Percentiles rank a stretch among this genome's conserved stretches.
phyloP scores from a whole-genome alignment of 2,888 invertebrate genomes.

The Sicus ferrugineus region DNA sequence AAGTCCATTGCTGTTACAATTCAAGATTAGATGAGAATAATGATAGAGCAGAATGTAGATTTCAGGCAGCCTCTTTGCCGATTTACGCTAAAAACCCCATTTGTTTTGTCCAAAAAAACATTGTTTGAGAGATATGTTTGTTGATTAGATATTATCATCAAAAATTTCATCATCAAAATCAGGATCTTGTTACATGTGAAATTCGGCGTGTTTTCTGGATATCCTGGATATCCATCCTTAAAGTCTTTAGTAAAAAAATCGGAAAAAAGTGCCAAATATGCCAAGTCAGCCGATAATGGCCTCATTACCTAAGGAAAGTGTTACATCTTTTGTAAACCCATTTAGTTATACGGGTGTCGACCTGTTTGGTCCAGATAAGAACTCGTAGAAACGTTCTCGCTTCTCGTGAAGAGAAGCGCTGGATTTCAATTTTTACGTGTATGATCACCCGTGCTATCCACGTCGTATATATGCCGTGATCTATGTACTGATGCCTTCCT shows the following conservation, averaged over 20 bases:
- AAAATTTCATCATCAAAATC: constrained; percentile 30
- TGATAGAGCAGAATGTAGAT: too few relatives aligned
- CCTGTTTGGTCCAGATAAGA: constrained; percentile 16
- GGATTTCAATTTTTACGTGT: too few relatives aligned
- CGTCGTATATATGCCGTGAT: too few relatives aligned
- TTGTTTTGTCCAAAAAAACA: too few relatives aligned
- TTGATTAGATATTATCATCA: constrained; percentile 19
- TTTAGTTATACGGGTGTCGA: not conserved
- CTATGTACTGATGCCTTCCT: too few relatives aligned
- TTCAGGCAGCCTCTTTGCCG: too few relatives aligned
- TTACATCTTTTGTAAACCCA: constrained; percentile 14
- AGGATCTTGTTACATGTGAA: constrained; percentile 27
- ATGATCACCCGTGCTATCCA: too few relatives aligned
- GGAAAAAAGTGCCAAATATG: constrained; percentile 18
- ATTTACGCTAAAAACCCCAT: too few relatives aligned
- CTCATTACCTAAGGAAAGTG: constrained; percentile 13
- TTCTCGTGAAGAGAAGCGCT: constrained; percentile 27
- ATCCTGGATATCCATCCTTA: constrained; percentile 25
- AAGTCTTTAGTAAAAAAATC: constrained; percentile 18
- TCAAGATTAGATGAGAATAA: constrained; percentile 1
- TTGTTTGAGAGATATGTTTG: not conserved
- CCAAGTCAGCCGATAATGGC: constrained; percentile 15
- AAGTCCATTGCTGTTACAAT: constrained; percentile 14
- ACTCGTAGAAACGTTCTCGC: not conserved
- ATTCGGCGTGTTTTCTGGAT: constrained; percentile 29